These are phyloP conservation scores for Penaeus japonicus DNA, from an alignment of 1,140 invertebrate species.

Conservation along the genomic window DNA sequence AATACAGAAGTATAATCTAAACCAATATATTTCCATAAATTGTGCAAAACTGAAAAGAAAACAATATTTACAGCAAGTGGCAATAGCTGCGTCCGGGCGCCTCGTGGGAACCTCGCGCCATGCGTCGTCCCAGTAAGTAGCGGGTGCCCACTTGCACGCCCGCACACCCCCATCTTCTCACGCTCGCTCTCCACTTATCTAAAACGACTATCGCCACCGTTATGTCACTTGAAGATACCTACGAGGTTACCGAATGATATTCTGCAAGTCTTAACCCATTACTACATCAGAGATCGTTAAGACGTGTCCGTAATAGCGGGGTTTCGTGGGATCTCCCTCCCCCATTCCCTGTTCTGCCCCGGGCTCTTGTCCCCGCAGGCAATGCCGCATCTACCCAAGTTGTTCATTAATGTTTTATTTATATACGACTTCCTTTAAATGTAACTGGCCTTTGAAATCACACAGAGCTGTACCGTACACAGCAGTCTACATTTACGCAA, in stretches of 20 bases:
- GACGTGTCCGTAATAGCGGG: slow-evolving; percentile 15
- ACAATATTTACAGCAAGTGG: not conserved
- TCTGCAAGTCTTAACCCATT: not conserved
- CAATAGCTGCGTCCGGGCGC: slow-evolving; percentile 39
- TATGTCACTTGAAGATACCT: not conserved
- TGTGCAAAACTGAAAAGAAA: not conserved
- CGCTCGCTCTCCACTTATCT: not conserved
- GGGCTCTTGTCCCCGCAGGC: slow-evolving; percentile 18
- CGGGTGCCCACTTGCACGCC: slow-evolving; percentile 55
- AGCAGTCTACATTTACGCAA: not conserved
- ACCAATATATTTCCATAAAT: not conserved
- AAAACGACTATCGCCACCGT: not conserved
- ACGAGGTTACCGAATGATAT: not conserved
- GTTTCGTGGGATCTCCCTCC: slow-evolving; percentile 11
- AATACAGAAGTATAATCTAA: not conserved
- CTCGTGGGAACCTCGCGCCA: slow-evolving; percentile 52
- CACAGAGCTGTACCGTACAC: not conserved
- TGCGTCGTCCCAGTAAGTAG: slow-evolving; percentile 54
- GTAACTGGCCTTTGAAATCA: not conserved
- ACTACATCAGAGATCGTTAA: not conserved
- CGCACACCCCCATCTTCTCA: slow-evolving; percentile 44
- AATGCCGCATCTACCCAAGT: slow-evolving; percentile 36
- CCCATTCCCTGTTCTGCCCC: not conserved
- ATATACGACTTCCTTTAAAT: slow-evolving; percentile 48
- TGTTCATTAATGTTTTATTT: slow-evolving; percentile 55